Base-by-base conservation (phyloP, 1,140 invertebrate species). In the Sinella curviseta region DNA sequence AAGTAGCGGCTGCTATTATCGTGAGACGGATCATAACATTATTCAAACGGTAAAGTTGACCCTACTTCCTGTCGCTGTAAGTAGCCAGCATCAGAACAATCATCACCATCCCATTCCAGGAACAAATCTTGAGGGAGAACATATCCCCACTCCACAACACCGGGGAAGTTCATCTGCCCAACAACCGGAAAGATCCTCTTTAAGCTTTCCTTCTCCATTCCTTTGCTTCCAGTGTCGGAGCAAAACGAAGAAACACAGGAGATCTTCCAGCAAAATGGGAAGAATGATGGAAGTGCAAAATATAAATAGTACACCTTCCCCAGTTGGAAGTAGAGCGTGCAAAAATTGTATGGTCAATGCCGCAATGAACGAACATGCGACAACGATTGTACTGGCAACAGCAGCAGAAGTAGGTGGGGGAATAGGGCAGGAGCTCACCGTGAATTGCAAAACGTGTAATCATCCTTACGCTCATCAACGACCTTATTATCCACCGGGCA, bases 1-100 rank as follows among this genome's bases (percentile, higher is more conserved):
- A 4, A 78, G 79, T 30, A 79, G 78, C 60, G 36, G 65, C 28
- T 16, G 24, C 57, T 60, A 60, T 14, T 20, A 70, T 26, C n/a
- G 79, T 60, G 17, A 60, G 57, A 16, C 57, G 4, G 57, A 60
- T 26, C 3, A 16, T 60, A 60, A 60, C 24, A 12, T 60, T 26
- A 26, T 60, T 26, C 57, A 60, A 60, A 60, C 57, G 14, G 57
- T 60, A n/a, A 60, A 60, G 8, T 60, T 60, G 24, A 60, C 57
- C 24, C 24, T 60, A n/a, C 57, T 60, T 60, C 57, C 57, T 3
- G 24, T 74, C 31, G 60, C 30, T 67, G 60, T 67, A 30, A 67
- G 12, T 14, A 30, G 60, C 24, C 24, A 30, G 60, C 60, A 8
- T 14, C 14, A 54, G n/a, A 16, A n/a, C 48, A 14, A 67, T 30